Conservation (phyloP, 53 echinoderm and acorn worm genomes). For the Echinarachnius parma region DNA sequence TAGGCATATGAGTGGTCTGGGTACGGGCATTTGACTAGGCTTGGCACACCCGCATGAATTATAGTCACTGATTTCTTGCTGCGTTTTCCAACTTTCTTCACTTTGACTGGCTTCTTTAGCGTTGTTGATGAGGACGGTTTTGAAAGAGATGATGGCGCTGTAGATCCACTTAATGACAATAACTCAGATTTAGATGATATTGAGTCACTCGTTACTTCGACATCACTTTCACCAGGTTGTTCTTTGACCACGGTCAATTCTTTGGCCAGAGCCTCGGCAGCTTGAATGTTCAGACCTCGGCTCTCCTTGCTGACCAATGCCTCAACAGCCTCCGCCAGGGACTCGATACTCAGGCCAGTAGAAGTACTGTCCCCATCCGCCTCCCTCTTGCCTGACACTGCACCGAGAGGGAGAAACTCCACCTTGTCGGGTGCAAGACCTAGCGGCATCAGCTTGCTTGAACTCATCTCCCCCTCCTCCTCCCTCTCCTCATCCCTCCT, state of each 20-base stretch:
- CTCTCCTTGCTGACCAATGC: constrained; percentile 42
- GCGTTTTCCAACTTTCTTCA: too few species aligned
- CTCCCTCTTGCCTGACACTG: too few species aligned
- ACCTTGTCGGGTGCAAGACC: not conserved
- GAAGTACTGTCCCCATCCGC: not conserved
- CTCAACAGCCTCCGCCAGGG: constrained; percentile 32
- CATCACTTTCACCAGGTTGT: not conserved
- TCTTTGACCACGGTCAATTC: not conserved
- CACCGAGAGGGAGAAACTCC: not conserved
- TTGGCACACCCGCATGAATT: constrained; percentile 1
- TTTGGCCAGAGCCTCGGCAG: constrained; percentile 32
- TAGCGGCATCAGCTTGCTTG: too few species aligned
- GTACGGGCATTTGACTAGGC: constrained; percentile 54
- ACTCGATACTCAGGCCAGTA: constrained; percentile 29
- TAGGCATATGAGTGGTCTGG: constrained; percentile 84
- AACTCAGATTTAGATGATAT: constrained; percentile 9
- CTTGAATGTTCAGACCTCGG: constrained; percentile 36
- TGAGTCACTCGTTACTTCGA: too few species aligned
- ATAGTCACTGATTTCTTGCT: too few species aligned
- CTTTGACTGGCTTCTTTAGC: not conserved
- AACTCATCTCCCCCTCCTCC: constrained; percentile 28
- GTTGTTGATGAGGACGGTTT: constrained; percentile 7
- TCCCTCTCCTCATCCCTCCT: not conserved
- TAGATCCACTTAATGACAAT: not conserved
- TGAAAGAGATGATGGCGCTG: constrained; percentile 1